These are phyloP conservation scores for Pollimyrus isidori DNA, from an alignment of 2,113 vertebrate genomes.

Conservation along the genomic window DNA sequence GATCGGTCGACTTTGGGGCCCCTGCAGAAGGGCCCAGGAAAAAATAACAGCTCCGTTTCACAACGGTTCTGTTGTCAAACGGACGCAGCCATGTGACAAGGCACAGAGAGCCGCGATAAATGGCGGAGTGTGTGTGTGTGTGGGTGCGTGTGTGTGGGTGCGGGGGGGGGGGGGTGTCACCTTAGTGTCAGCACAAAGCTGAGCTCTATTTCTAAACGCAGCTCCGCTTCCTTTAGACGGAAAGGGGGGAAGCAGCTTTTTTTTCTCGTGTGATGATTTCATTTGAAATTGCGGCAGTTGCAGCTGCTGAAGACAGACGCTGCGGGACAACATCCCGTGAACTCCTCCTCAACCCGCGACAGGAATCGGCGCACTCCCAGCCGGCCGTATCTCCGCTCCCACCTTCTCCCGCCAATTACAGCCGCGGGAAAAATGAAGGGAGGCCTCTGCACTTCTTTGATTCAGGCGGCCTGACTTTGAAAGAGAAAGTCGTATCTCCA, in stretches of 20 bases:
- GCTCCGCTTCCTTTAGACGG: neutral
- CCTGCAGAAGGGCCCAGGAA: neutral
- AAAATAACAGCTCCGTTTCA: neutral
- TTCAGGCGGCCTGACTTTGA: neutral
- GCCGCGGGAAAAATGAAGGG: neutral
- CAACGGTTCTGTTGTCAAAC: neutral
- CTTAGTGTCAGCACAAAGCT: neutral
- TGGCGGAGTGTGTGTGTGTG: no score
- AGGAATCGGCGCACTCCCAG: neutral
- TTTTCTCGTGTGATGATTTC: neutral
- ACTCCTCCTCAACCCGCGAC: neutral
- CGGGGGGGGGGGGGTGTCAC: neutral
- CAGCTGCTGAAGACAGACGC: neutral
- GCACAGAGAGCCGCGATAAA: neutral
- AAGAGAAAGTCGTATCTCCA: neutral
- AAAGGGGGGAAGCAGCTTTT: neutral
- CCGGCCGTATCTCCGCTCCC: neutral
- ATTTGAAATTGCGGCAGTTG: conserved; percentile 3
- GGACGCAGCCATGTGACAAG: neutral
- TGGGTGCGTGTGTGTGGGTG: no score
- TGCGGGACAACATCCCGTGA: neutral
- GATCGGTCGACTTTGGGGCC: neutral
- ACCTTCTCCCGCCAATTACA: neutral
- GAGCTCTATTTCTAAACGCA: neutral
- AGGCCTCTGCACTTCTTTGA: neutral